Evolutionary conservation across 2,113 vertebrate species (phyloP), one percentile per base, ranked within the genome.

Genomic region (Thryonomys swinderianus): DNA sequence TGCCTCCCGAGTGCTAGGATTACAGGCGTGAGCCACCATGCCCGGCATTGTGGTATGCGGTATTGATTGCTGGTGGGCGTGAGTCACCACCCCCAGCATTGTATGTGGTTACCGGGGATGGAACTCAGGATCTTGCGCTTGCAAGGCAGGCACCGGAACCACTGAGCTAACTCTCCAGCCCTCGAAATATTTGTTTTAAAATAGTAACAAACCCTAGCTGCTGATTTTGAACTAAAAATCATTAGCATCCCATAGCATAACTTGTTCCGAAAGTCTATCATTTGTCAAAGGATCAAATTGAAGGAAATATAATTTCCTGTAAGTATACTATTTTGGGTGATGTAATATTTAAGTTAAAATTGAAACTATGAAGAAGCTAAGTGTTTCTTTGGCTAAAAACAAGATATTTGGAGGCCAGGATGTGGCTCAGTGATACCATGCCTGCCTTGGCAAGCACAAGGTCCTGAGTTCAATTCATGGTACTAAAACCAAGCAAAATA

Each of bases 101-200:
- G n/a, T n/a, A n/a, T n/a, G n/a, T n/a, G n/a, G n/a, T n/a, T n/a
- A n/a, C n/a, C n/a, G n/a, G n/a, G n/a, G n/a, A n/a, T n/a, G n/a
- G n/a, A n/a, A n/a, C n/a, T n/a, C n/a, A n/a, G n/a, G n/a, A n/a
- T n/a, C n/a, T n/a, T n/a, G n/a, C n/a, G n/a, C n/a, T n/a, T n/a
- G n/a, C n/a, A n/a, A n/a, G n/a, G n/a, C n/a, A n/a, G n/a, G n/a
- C n/a, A n/a, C n/a, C n/a, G n/a, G n/a, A n/a, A n/a, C n/a, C n/a
- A n/a, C n/a, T n/a, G n/a, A n/a, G n/a, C n/a, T n/a, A 81, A 73
- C 20, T 95, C 55, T 95, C 76, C 66, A 16, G 67, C n/a, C 82
- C 20, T 82, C 88, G 62, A 88, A 27, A 13, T 66, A 88, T 93
- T 95, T 94, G 10, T 45, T 95, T 91, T 82, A 96, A n/a, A 87